Percentiles rank a stretch among this genome's conserved stretches.
phyloP scores from a whole-genome alignment of 2,113 vertebrate species.

The Leptosomus discolor region DNA sequence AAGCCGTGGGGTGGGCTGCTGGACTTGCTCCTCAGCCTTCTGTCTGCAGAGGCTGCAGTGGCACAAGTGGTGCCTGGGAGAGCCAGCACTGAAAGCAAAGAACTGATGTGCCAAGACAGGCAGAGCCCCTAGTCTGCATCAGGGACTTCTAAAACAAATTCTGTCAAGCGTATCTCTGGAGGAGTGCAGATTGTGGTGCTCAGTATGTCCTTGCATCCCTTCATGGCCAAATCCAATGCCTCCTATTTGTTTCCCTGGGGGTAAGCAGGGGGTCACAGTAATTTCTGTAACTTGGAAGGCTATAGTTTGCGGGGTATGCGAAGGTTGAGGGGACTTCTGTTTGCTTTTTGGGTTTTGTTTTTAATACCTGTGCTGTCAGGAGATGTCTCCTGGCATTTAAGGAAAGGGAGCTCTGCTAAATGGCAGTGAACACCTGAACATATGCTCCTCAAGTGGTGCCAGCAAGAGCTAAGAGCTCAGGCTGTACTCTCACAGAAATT shows the following conservation, averaged over 20 bases:
- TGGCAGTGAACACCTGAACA: background rate
- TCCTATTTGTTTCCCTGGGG: background rate
- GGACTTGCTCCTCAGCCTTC: background rate
- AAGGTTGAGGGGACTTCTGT: background rate
- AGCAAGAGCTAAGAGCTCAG: background rate
- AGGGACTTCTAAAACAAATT: background rate
- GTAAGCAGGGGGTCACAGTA: background rate
- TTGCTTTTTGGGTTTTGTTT: background rate
- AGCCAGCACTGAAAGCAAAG: background rate
- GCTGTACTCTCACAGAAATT: background rate
- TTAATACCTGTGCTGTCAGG: background rate
- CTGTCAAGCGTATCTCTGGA: rapidly evolving
- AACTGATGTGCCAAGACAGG: background rate
- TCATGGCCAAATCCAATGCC: background rate
- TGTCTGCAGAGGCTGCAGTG: background rate
- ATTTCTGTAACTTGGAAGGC: background rate
- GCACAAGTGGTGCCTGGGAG: background rate
- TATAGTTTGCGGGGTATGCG: background rate
- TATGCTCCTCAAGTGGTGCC: background rate
- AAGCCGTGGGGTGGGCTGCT: background rate
- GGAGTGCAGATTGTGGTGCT: background rate
- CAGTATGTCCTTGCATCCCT: background rate
- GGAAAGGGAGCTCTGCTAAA: background rate
- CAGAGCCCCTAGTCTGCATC: background rate
- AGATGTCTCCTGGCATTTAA: background rate